A percentile compares a stretch with the other conserved stretches of the same genome.
phyloP scores from a whole-genome alignment of 2,113 vertebrate genomes.

The Callorhinus ursinus region DNA sequence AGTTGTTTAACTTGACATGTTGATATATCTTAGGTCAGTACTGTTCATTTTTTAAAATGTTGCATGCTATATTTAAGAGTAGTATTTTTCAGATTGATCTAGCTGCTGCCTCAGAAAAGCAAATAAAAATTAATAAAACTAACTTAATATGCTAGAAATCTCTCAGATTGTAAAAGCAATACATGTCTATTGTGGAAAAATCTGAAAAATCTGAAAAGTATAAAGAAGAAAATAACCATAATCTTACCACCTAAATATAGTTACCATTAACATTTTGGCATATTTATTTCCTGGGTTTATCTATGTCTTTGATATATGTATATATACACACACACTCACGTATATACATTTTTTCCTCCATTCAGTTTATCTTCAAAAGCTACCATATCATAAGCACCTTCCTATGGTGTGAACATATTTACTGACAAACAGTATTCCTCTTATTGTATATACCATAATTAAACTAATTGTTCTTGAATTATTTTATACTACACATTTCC shows the following conservation, averaged over 20 bases:
- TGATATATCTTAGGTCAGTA: conserved; percentile 8
- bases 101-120: neutral
- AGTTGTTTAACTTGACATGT: neutral
- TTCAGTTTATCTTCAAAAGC: neutral
- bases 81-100: neutral
- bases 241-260: neutral
- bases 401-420: neutral
- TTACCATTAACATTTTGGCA: neutral
- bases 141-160: neutral
- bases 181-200: neutral
- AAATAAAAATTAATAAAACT: neutral
- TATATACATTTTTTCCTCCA: neutral
- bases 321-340: neutral
- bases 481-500: neutral
- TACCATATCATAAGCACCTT: neutral
- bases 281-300: neutral
- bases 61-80: neutral
- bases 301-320: neutral
- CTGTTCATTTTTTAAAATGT: conserved; percentile 1
- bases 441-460: neutral
- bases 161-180: neutral
- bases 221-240: neutral
- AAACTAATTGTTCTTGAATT: neutral
- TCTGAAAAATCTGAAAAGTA: neutral
- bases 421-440: neutral